Percentiles rank a stretch among this genome's conserved stretches.
These are phyloP conservation scores for Pangasius mekongensis DNA, from an alignment of 2,797 vertebrate species.

Conservation along the genomic window DNA sequence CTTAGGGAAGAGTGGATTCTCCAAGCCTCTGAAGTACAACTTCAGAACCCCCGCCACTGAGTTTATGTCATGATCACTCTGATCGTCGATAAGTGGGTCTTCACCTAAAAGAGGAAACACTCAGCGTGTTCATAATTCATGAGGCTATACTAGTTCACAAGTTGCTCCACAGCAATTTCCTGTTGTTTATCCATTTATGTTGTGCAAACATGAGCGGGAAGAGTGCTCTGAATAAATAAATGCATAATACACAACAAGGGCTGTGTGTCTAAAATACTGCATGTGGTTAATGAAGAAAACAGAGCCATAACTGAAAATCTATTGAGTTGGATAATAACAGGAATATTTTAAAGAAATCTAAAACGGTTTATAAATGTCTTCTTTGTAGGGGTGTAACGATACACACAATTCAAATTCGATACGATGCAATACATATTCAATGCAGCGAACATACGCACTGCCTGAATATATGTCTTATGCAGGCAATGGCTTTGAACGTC, in stretches of 20 bases:
- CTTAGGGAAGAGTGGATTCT: slow-evolving; percentile 97
- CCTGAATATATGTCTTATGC: not conserved
- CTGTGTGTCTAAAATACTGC: not conserved
- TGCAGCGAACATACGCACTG: not conserved
- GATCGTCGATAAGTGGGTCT: slow-evolving; percentile 94
- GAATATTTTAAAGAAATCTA: not conserved
- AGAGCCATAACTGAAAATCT: not conserved
- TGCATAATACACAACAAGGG: not conserved
- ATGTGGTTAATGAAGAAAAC: not conserved
- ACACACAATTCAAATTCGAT: not conserved
- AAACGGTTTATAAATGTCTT: not conserved
- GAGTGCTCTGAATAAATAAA: not conserved
- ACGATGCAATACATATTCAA: not conserved
- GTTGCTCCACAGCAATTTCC: not conserved
- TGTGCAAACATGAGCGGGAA: not conserved
- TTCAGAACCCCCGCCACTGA: slow-evolving; percentile 97
- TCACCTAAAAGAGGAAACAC: slow-evolving; percentile 81
- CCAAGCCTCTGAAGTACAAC: slow-evolving; percentile 96
- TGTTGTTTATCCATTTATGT: not conserved
- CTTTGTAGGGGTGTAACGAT: not conserved
- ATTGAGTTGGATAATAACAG: not conserved
- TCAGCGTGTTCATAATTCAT: not conserved
- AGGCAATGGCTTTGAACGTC: not conserved
- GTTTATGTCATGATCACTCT: slow-evolving; percentile 95
- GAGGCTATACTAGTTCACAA: not conserved